These are phyloP conservation scores for Regulus satrapa DNA, from an alignment of 2,113 vertebrate genomes.

Conservation along the genomic window DNA sequence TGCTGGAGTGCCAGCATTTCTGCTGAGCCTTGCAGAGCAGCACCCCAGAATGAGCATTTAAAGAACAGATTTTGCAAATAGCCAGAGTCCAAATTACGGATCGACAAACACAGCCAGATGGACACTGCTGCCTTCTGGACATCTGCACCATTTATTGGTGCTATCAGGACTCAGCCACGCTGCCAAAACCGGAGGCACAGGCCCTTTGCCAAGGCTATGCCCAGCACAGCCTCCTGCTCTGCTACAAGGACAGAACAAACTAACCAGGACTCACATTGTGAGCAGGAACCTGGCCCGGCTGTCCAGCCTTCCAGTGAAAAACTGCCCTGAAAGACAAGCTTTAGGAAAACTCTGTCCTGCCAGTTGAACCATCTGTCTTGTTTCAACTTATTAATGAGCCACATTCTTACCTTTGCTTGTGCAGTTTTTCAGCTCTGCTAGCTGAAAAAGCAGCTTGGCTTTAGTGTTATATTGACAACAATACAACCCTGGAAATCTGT, in stretches of 20 bases:
- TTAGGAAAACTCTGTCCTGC: background rate
- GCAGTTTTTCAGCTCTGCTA: background rate
- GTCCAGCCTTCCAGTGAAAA: background rate
- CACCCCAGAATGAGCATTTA: background rate
- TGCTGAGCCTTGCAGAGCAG: background rate
- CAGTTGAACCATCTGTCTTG: background rate
- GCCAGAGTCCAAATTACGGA: background rate
- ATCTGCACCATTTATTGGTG: conserved; percentile 20
- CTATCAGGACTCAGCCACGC: background rate
- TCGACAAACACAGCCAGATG: conserved; percentile 39
- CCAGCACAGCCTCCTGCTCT: background rate
- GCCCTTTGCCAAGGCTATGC: background rate
- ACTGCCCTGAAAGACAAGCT: background rate
- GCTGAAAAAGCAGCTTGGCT: background rate
- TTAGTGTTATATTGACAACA: background rate
- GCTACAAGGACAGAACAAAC: background rate
- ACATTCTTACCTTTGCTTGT: background rate
- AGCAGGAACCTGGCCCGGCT: background rate
- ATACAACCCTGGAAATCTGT: background rate
- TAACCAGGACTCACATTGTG: background rate
- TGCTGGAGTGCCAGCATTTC: background rate
- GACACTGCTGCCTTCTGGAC: conserved; percentile 32
- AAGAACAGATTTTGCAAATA: background rate
- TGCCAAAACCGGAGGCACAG: conserved; percentile 23
- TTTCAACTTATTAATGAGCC: background rate